Base-by-base conservation (phyloP, 2,113 vertebrate genomes). In the Emberiza fucata region DNA sequence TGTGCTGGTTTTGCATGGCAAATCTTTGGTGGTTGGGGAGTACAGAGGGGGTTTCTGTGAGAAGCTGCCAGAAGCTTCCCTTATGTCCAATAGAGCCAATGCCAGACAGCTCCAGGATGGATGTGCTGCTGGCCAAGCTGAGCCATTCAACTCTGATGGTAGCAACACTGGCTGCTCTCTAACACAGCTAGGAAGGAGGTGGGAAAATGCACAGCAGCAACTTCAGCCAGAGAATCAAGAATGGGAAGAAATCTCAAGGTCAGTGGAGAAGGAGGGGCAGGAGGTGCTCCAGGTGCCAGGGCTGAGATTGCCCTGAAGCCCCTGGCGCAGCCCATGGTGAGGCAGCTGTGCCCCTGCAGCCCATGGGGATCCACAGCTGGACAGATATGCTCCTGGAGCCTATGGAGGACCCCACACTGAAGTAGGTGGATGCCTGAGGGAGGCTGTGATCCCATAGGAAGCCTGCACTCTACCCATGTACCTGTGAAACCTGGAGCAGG, bases 311-410 rank as follows among this genome's bases (percentile, higher is more conserved):
- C 29, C 10, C 29, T 64, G 12, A 1, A 59, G 29, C 12, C n/a
- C 0, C 0, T 39, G 33, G 23, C 45, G 20, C 24, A 50, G 27
- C 12, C 23, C 28, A 16, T 16, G 24, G 48, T 5, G 20, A 50
- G 28, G 9, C 31, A 81, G 24, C 13, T 56, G 40, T 44, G 13
- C 11, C 40, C 8, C 69, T 63, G 31, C 23, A 44, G 47, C 37
- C 35, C 20, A 56, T 56, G 54, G 54, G 22, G 31, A 14, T 9
- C 12, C 54, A 56, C 31, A 56, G 54, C 31, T 14, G 54, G 20
- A 14, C 20, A 56, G 54, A n/a, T 14, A n/a, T 56, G 20, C 54
- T 22, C 31, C 31, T 56, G 54, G 8, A 56, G 23, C 10, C 31
- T 11, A 10, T 22, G 42, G 23, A 69, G 23, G 2, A 11, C 8